A percentile compares a stretch with the other conserved stretches of the same genome.
phyloP scores from a whole-genome alignment of 2,888 invertebrate genomes.

The Unio delphinus region DNA sequence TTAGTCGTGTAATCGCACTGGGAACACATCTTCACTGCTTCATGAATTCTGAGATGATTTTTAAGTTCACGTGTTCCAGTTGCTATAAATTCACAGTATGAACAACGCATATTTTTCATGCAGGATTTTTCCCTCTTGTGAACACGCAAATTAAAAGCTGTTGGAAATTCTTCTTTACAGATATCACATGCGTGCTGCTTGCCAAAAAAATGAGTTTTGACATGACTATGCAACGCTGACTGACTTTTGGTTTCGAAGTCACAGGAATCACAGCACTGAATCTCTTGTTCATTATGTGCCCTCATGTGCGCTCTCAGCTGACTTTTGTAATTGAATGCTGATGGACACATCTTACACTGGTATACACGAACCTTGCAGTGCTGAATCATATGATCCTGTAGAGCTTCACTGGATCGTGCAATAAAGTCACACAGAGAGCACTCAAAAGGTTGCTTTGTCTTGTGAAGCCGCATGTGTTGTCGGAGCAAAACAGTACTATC shows the following conservation, averaged over 20 bases:
- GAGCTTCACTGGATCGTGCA: constrained; percentile 58
- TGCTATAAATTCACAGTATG: constrained; percentile 53
- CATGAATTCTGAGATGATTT: constrained; percentile 40
- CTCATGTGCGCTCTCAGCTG: constrained; percentile 69
- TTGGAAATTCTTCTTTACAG: constrained; percentile 41
- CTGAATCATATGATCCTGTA: constrained; percentile 68
- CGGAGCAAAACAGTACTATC: constrained; percentile 50
- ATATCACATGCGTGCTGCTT: constrained; percentile 47
- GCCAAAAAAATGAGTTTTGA: constrained; percentile 39
- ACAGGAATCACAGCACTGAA: constrained; percentile 59
- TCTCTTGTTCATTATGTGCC: constrained; percentile 62
- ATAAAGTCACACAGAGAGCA: constrained; percentile 67
- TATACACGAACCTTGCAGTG: constrained; percentile 68
- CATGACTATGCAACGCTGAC: constrained; percentile 42
- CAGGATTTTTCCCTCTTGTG: constrained; percentile 34
- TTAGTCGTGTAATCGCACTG: constrained; percentile 53
- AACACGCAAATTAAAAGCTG: constrained; percentile 32
- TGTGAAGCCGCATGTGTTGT: constrained; percentile 66
- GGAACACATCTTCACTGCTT: constrained; percentile 40
- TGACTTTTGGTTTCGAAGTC: constrained; percentile 61
- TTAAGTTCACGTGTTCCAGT: constrained; percentile 43
- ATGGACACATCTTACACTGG: constrained; percentile 65
- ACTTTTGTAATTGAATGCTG: constrained; percentile 67
- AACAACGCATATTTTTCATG: constrained; percentile 38
- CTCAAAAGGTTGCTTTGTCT: constrained; percentile 65